A percentile compares a stretch with the other conserved stretches of the same genome.
phyloP scores from a whole-genome alignment of 2,888 invertebrate species.

The Tenthredo mesomela region DNA sequence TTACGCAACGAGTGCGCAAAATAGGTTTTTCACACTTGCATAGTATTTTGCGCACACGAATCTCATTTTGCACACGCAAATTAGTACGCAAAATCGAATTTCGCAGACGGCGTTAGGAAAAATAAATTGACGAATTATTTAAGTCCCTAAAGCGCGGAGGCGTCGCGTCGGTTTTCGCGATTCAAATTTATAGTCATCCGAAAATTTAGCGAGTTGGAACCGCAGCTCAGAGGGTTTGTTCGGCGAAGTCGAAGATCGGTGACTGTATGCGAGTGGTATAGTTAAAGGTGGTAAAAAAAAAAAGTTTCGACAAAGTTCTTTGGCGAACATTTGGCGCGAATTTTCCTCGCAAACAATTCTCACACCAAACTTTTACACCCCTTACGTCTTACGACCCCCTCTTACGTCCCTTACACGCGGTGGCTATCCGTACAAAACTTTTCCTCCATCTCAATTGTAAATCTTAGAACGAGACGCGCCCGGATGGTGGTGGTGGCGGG shows the following conservation, averaged over 20 bases:
- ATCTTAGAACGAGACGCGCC: neutral
- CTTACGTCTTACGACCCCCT: neutral
- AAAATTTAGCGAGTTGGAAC: neutral
- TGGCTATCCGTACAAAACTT: slow-evolving; percentile 17
- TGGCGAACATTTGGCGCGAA: slow-evolving; percentile 20
- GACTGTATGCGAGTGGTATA: neutral
- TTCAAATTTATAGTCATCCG: neutral
- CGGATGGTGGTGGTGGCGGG: neutral
- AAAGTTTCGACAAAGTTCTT: neutral
- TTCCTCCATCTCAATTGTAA: slow-evolving; percentile 35
- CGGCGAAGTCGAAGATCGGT: slow-evolving; percentile 6
- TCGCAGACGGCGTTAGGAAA: no score
- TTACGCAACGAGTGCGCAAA: no score
- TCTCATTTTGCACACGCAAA: no score
- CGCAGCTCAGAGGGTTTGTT: neutral
- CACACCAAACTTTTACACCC: slow-evolving; percentile 5
- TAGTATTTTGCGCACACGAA: no score
- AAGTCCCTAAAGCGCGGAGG: neutral
- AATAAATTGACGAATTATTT: neutral
- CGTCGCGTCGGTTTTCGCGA: neutral
- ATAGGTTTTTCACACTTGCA: no score
- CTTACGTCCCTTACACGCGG: slow-evolving; percentile 10
- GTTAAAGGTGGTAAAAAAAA: neutral
- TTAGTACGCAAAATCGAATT: no score
- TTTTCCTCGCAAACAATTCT: slow-evolving; percentile 30